These are phyloP conservation scores for Bothrops jararaca DNA, from an alignment of 2,113 vertebrate genomes.

Conservation along the genomic window DNA sequence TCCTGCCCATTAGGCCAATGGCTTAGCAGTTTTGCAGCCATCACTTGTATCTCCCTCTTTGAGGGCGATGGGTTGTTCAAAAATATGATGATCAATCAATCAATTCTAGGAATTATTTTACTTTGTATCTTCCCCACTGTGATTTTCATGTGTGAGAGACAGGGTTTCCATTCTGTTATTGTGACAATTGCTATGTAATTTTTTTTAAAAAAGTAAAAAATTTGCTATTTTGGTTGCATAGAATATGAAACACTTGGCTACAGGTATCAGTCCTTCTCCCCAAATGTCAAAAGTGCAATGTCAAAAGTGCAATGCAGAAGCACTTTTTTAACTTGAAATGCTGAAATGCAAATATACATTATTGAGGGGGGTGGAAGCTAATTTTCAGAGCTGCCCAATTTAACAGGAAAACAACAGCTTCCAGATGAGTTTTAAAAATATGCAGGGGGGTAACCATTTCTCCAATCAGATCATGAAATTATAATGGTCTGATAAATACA, in stretches of 20 bases:
- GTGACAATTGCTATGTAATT: background rate
- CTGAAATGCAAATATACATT: background rate
- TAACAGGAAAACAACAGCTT: background rate
- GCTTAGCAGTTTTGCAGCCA: background rate
- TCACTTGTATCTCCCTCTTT: background rate
- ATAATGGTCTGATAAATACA: background rate
- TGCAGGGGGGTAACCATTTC: accelerated
- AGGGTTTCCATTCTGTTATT: background rate
- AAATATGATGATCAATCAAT: too few species aligned
- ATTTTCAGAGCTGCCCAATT: background rate
- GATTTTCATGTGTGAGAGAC: background rate
- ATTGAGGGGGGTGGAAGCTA: background rate
- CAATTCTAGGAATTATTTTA: background rate
- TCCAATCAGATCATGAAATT: background rate
- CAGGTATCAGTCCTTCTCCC: background rate
- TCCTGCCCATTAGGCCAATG: background rate
- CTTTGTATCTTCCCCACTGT: background rate
- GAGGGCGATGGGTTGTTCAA: too few species aligned
- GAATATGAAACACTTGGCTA: background rate
- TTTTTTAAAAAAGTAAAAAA: background rate
- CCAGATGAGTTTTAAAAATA: background rate
- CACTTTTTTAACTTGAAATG: background rate
- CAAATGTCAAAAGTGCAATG: background rate
- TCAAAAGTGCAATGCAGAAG: background rate
- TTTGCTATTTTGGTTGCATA: background rate